Evolutionary conservation across 2,888 invertebrate genomes (phyloP).

Genomic region (Epirrhoe alternata): DNA sequence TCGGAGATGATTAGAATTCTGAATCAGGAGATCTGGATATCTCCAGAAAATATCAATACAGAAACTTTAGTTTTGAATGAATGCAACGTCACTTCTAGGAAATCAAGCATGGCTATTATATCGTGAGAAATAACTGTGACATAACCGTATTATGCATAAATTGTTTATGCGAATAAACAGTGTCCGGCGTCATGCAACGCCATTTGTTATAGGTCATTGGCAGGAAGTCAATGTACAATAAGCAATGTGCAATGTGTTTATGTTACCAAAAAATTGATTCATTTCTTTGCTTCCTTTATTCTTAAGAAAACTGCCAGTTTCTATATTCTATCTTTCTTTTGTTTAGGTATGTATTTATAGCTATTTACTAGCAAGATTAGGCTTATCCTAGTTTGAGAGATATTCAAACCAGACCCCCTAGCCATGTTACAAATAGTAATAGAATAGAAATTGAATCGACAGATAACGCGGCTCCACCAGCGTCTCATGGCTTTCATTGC

Average conservation of each 20-base stretch:
- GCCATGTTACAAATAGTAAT: too few relatives aligned
- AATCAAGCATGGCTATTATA: conserved; percentile 34
- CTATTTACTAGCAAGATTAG: too few relatives aligned
- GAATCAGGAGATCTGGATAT: not conserved
- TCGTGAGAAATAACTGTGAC: conserved; percentile 49
- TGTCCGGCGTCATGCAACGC: conserved; percentile 47
- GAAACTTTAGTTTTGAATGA: conserved; percentile 26
- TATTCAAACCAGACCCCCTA: too few relatives aligned
- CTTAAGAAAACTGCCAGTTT: too few relatives aligned
- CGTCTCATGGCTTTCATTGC: too few relatives aligned
- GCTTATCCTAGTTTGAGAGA: too few relatives aligned
- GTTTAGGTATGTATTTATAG: too few relatives aligned
- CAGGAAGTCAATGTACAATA: conserved; percentile 68
- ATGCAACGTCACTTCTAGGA: conserved; percentile 32
- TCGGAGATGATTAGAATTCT: not conserved
- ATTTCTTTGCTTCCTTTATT: too few relatives aligned
- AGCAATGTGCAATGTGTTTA: conserved; percentile 38
- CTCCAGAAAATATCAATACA: not conserved
- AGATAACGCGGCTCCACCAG: too few relatives aligned
- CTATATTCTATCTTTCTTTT: too few relatives aligned
- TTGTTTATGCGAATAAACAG: conserved; percentile 46
- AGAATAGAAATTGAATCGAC: too few relatives aligned
- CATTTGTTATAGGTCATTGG: conserved; percentile 76
- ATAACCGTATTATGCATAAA: conserved; percentile 55
- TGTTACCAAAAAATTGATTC: conserved; percentile 24